Base-by-base conservation (phyloP, 2,888 invertebrate genomes). In the Mesorhabditis sp. region DNA sequence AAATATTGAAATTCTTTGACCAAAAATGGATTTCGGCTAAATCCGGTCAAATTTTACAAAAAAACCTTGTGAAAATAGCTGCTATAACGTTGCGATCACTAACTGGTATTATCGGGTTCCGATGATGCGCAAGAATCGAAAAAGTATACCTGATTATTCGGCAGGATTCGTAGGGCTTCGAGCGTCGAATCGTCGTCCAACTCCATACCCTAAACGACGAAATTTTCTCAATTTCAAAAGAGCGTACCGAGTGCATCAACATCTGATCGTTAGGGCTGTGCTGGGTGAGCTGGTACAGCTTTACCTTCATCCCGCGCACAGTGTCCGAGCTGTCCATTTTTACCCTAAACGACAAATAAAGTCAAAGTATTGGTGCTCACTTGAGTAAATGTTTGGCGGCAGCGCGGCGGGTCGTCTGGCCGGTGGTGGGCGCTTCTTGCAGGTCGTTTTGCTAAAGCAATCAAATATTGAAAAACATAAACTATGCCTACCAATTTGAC, bases 81-180 rank as follows among this genome's bases (percentile, higher is more conserved):
- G 28, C 28, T 28, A 28, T 28, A 28, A 28, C 28, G 28, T 28
- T 28, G 28, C 28, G 28, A 28, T 28, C 1, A 28, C 28, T 28
- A 28, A 28, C 28, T 28, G 28, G 28, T 28, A 28, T 28, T 28
- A 28, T 28, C 28, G 28, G 28, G 28, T 28, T 28, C 28, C 28
- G 28, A 50, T 10, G 2, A 50, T 13, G 58, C n/a, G n/a, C 58
- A 62, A 66, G 13, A 4, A 67, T 7, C 28, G 61, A 73, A 69
- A 28, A 77, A 76, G 50, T 72, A 69, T 41, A 82, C 80, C n/a
- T 65, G 68, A 71, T 84, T 84, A 65, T 82, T 78, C 5, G 80
- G 74, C 4, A 73, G 50, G 41, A 84, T 69, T 41, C 75, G 58
- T 13, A n/a, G 10, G 13, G 82, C 75, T 45, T 77, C 80, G 45